Percentiles rank a stretch among this genome's conserved stretches.
phyloP scores from a whole-genome alignment of 2,888 invertebrate genomes.

The Oligia latruncula region DNA sequence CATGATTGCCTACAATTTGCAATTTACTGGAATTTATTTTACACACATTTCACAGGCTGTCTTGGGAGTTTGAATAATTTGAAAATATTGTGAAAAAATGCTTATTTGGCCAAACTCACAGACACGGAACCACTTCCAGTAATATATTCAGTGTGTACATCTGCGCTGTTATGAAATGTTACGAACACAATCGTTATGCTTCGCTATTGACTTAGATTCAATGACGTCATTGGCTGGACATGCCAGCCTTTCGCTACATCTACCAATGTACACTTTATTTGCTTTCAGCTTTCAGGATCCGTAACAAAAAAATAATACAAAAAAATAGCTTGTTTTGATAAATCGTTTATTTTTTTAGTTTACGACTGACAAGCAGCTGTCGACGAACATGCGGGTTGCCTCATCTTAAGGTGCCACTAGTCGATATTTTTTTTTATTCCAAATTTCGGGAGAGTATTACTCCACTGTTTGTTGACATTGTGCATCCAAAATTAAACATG shows the following conservation, averaged over 20 bases:
- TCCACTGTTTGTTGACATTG: no score
- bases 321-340: neutral
- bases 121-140: slow-evolving; percentile 60
- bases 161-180: slow-evolving; percentile 80
- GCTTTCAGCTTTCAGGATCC: slow-evolving; percentile 16
- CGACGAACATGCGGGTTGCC: neutral
- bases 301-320: neutral
- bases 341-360: neutral
- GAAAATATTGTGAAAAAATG: neutral
- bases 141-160: slow-evolving; percentile 42
- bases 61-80: neutral
- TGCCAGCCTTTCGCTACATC: slow-evolving; percentile 53
- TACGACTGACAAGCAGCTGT: neutral
- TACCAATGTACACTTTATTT: slow-evolving; percentile 44
- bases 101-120: neutral
- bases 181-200: slow-evolving; percentile 79
- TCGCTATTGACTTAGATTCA: slow-evolving; percentile 82
- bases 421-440: no score
- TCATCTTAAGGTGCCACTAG: no score
- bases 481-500: no score
- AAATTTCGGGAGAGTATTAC: no score
- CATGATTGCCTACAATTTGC: neutral
- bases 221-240: slow-evolving; percentile 77
- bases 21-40: neutral
- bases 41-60: neutral